phyloP scores from a whole-genome alignment of 1,140 invertebrate species.

The Alviniconcha marisindica region DNA sequence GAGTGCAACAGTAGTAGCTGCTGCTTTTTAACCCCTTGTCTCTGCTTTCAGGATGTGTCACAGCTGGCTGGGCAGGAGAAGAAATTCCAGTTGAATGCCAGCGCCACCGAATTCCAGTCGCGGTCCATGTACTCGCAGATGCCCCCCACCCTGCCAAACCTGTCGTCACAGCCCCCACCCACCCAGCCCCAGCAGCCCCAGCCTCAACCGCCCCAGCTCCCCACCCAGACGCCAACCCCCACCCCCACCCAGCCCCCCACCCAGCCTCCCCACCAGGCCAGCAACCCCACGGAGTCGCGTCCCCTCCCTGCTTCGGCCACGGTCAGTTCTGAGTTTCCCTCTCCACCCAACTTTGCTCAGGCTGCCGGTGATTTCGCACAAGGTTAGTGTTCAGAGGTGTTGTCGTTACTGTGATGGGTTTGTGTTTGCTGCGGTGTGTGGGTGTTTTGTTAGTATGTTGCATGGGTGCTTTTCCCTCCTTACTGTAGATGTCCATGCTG shows the following conservation, averaged over 20 bases:
- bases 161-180: neutral
- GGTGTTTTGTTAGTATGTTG: too few relatives aligned
- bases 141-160: neutral
- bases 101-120: slow-evolving; percentile 73
- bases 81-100: slow-evolving; percentile 73
- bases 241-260: slow-evolving; percentile 5
- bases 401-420: neutral
- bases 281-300: neutral
- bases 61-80: slow-evolving; percentile 54
- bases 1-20: too few relatives aligned
- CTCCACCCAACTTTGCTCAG: slow-evolving; percentile 32
- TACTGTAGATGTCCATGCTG: too few relatives aligned
- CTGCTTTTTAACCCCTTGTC: too few relatives aligned
- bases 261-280: neutral
- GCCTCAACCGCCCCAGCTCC: neutral
- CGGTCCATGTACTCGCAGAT: slow-evolving; percentile 61
- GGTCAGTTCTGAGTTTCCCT: neutral
- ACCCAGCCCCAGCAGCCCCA: neutral
- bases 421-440: too few relatives aligned
- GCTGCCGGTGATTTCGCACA: slow-evolving; percentile 27
- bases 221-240: neutral
- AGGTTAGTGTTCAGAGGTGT: neutral
- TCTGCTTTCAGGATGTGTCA: neutral
- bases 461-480: too few relatives aligned
- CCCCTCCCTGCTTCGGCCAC: neutral